phyloP scores from a whole-genome alignment of 2,113 vertebrate species.

The Eulemur macaco region DNA sequence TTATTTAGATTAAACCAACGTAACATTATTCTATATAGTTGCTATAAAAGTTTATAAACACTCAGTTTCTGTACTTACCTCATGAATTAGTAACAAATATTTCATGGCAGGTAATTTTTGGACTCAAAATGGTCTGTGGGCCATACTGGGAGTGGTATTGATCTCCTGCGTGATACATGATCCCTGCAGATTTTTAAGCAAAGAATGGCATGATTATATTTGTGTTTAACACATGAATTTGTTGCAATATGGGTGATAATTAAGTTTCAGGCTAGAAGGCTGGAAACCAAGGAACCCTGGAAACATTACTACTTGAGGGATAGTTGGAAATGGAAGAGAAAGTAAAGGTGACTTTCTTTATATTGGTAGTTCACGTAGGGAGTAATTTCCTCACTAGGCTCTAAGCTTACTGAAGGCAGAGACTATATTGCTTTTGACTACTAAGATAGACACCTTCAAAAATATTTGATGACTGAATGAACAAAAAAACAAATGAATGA shows the following conservation, averaged over 20 bases:
- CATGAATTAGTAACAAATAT: background rate
- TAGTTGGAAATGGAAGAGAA: background rate
- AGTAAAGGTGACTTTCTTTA: background rate
- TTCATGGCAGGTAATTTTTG: background rate
- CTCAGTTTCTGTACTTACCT: background rate
- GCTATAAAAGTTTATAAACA: background rate
- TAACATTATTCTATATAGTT: background rate
- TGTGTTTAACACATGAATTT: background rate
- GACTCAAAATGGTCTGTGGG: background rate
- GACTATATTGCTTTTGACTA: background rate
- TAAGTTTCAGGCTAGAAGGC: background rate
- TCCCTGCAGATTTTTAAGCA: background rate
- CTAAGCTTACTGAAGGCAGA: background rate
- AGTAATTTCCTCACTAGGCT: background rate
- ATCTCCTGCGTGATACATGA: background rate
- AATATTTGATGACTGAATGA: background rate
- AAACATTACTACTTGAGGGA: background rate
- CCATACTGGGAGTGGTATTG: background rate
- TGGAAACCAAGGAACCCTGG: constrained; percentile 7
- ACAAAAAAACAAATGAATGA: background rate
- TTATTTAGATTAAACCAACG: background rate
- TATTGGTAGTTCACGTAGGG: background rate
- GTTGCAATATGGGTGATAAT: background rate
- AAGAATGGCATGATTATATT: background rate
- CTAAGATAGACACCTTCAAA: background rate